Conservation (phyloP, 2,797 vertebrate genomes). For the Phaenicophaeus curvirostris region DNA sequence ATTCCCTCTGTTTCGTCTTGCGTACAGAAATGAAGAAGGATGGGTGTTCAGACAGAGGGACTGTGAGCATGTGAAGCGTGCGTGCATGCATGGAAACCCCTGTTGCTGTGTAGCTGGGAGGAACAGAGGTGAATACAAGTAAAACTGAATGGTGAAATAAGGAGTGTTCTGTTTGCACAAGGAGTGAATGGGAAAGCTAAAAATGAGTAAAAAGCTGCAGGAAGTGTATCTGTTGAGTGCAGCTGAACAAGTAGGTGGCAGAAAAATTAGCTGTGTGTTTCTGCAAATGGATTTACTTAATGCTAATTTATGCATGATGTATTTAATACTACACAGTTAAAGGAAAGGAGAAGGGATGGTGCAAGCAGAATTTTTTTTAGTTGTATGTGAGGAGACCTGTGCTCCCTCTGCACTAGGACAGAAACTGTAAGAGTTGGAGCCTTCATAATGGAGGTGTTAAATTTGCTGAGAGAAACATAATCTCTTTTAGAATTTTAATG, state of each 20-base stretch:
- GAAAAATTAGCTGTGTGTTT: background rate
- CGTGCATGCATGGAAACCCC: background rate
- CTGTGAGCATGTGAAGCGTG: rapidly evolving
- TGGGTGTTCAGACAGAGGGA: background rate
- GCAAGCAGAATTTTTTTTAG: background rate
- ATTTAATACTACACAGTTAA: background rate
- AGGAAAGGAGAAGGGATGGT: background rate
- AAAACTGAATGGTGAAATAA: background rate
- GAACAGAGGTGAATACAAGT: background rate
- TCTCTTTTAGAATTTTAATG: background rate
- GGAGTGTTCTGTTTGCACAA: background rate
- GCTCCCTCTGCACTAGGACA: background rate
- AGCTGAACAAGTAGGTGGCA: background rate
- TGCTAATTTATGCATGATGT: background rate
- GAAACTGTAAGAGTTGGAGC: background rate
- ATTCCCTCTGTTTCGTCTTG: background rate
- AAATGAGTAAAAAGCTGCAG: background rate
- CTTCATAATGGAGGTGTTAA: background rate
- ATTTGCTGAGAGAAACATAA: background rate
- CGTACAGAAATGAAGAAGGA: background rate
- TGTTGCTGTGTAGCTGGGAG: background rate
- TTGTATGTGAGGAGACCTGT: background rate
- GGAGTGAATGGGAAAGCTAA: background rate
- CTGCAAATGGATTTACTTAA: background rate
- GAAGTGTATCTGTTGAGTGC: background rate